Conservation (phyloP, 2,797 vertebrate species). For the Morus bassanus region DNA sequence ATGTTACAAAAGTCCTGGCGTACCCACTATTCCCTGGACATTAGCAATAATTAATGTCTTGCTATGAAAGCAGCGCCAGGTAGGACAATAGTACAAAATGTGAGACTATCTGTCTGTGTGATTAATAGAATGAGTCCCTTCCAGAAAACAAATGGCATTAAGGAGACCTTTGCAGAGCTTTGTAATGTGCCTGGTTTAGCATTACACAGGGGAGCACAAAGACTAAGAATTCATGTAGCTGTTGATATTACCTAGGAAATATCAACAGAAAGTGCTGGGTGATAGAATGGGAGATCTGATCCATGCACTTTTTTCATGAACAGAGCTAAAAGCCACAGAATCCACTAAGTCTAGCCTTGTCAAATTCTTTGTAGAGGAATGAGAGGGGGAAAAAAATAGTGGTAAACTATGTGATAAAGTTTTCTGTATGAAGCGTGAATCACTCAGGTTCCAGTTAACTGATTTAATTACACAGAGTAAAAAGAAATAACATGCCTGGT, state of each 20-base stretch:
- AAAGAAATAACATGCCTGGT: not conserved
- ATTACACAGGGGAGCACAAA: not conserved
- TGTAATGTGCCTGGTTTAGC: not conserved
- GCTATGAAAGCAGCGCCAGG: not conserved
- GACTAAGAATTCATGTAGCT: not conserved
- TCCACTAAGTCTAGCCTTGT: not conserved
- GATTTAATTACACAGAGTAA: not conserved
- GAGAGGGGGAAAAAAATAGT: not conserved
- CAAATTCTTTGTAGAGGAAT: not conserved
- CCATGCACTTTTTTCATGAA: not conserved
- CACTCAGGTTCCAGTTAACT: not conserved
- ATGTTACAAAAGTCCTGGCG: not conserved
- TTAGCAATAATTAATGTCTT: not conserved
- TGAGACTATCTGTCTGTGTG: not conserved
- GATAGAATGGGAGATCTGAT: not conserved
- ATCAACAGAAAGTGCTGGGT: not conserved
- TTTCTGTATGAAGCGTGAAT: not conserved
- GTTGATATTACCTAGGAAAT: not conserved
- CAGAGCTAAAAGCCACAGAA: not conserved
- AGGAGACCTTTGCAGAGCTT: not conserved
- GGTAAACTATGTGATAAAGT: not conserved
- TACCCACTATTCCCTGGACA: not conserved
- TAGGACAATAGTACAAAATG: not conserved
- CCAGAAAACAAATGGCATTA: not conserved
- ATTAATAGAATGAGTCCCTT: not conserved